Conservation (phyloP, 2,113 vertebrate species). For the Mastomys natalensis region DNA sequence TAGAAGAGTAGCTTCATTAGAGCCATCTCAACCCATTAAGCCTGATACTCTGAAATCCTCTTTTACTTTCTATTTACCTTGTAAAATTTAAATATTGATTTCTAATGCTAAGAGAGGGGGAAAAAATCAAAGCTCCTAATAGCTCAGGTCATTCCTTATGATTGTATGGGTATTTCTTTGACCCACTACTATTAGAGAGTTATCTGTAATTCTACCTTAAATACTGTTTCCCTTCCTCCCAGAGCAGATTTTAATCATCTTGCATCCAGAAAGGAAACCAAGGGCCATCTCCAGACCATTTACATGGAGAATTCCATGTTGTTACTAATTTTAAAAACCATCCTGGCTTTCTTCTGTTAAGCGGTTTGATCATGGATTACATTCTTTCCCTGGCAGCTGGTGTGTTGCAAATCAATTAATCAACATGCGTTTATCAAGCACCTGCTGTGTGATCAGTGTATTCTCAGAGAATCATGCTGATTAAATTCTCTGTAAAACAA, state of each 20-base stretch:
- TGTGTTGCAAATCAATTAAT: constrained; percentile 82
- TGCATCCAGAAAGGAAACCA: not conserved
- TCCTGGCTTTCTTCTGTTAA: constrained; percentile 77
- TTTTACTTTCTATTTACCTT: constrained; percentile 25
- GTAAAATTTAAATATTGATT: constrained; percentile 50
- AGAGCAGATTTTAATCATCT: constrained; percentile 31
- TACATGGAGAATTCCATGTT: constrained; percentile 61
- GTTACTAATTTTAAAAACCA: constrained; percentile 79
- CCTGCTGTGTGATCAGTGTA: constrained; percentile 81
- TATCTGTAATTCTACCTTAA: not conserved
- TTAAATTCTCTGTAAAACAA: constrained; percentile 79
- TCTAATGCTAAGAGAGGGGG: not conserved
- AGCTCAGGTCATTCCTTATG: not conserved
- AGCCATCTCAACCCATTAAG: not conserved
- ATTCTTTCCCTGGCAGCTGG: constrained; percentile 79
- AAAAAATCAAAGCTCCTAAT: not conserved
- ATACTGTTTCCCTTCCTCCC: not conserved
- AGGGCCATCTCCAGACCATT: constrained; percentile 50
- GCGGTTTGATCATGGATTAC: constrained; percentile 77
- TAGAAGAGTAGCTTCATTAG: not conserved
- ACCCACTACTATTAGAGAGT: not conserved
- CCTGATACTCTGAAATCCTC: not conserved
- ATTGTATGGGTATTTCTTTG: not conserved
- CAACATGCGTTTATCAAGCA: constrained; percentile 81
- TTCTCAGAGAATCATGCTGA: constrained; percentile 79